phyloP scores from a whole-genome alignment of 1,140 invertebrate species.

The Platorchestia sp. region DNA sequence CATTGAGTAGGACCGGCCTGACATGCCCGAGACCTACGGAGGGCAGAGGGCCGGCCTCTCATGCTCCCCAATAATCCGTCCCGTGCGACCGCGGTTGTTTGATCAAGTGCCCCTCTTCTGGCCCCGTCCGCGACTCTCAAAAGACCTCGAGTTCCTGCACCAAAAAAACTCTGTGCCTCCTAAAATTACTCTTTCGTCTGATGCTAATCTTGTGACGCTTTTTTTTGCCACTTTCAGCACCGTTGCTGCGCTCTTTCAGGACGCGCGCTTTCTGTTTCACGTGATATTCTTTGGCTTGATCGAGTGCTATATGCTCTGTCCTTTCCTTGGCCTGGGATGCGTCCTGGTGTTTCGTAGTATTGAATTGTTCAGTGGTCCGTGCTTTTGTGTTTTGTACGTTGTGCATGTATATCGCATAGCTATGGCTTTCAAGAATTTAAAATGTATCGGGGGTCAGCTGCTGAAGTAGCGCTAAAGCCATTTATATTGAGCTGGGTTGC shows the following conservation, averaged over 20 bases:
- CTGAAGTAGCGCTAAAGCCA: not conserved
- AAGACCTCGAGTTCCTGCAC: conserved; percentile 4
- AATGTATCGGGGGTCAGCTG: not conserved
- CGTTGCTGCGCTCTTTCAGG: not conserved
- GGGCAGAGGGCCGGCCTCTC: not conserved
- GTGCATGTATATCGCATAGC: not conserved
- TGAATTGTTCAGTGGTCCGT: not conserved
- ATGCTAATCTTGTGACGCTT: conserved; percentile 42
- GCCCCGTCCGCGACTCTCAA: not conserved
- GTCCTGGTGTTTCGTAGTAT: not conserved
- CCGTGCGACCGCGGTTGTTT: conserved; percentile 20
- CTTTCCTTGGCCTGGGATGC: not conserved
- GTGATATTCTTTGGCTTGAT: not conserved
- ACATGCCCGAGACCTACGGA: not conserved
- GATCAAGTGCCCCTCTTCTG: conserved; percentile 25
- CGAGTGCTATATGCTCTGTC: not conserved
- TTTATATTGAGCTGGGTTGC: not conserved
- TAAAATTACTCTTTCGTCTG: conserved; percentile 47
- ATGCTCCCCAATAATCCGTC: not conserved
- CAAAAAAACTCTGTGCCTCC: conserved; percentile 23
- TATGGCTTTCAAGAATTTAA: not conserved
- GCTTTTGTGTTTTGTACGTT: not conserved
- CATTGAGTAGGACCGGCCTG: not conserved
- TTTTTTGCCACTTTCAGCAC: conserved; percentile 15
- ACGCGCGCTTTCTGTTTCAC: not conserved